These are phyloP conservation scores for Arremon aurantiirostris DNA, from an alignment of 2,797 vertebrate species.

Conservation along the genomic window DNA sequence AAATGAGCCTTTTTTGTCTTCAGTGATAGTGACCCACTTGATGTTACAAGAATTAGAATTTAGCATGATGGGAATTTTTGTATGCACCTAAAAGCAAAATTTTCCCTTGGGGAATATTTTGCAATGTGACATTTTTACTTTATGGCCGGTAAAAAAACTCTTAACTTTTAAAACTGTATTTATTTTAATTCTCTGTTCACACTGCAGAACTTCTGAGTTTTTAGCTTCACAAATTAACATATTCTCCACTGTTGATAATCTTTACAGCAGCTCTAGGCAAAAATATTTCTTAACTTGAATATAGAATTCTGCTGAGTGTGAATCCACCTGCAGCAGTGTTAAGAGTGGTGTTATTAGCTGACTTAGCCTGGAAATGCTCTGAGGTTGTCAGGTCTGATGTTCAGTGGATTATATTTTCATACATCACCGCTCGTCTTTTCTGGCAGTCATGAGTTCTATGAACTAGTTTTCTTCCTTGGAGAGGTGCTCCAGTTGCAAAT, in stretches of 20 bases:
- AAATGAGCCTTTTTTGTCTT: not conserved
- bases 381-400: slow-evolving; percentile 74
- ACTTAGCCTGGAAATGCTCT: slow-evolving; percentile 71
- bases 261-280: slow-evolving; percentile 55
- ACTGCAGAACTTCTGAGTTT: slow-evolving; percentile 1
- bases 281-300: slow-evolving; percentile 39
- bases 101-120: not conserved
- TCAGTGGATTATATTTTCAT: slow-evolving; percentile 75
- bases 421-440: slow-evolving; percentile 70
- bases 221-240: slow-evolving; percentile 52
- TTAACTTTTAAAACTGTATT: not conserved
- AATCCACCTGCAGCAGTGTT: slow-evolving; percentile 54
- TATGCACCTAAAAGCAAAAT: not conserved
- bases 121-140: not conserved
- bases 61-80: not conserved
- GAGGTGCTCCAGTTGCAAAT: slow-evolving; percentile 73
- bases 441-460: slow-evolving; percentile 72
- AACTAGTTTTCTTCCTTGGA: slow-evolving; percentile 78
- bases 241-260: not conserved
- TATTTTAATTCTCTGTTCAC: slow-evolving; percentile 33
- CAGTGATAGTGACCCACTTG: not conserved
- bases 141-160: not conserved
- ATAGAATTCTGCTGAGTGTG: slow-evolving; percentile 16
- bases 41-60: not conserved
- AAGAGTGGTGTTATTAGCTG: slow-evolving; percentile 68